A percentile compares a stretch with the other conserved stretches of the same genome.
phyloP scores from a whole-genome alignment of 2,113 vertebrate species.

The Syngnathus typhle region DNA sequence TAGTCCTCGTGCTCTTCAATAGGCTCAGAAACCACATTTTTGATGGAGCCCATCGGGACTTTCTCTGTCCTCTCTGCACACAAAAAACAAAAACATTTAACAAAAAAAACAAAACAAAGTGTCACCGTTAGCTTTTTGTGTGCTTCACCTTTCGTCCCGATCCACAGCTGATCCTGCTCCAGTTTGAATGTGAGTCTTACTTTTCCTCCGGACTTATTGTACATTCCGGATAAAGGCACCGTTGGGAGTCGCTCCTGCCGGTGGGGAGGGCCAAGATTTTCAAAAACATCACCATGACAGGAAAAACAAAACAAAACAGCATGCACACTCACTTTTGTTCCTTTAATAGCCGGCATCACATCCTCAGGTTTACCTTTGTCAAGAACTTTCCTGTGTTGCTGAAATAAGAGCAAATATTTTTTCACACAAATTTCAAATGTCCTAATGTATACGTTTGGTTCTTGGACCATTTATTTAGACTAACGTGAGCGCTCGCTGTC shows the following conservation, averaged over 20 bases:
- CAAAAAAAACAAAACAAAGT: neutral
- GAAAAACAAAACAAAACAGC: slow-evolving; percentile 3
- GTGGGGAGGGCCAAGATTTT: slow-evolving; percentile 5
- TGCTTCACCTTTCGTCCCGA: slow-evolving; percentile 93
- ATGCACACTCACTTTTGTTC: slow-evolving; percentile 86
- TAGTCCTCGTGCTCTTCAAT: slow-evolving; percentile 98
- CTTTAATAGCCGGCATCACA: slow-evolving; percentile 91
- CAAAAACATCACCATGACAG: neutral
- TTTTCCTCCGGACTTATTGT: slow-evolving; percentile 96
- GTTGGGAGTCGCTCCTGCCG: slow-evolving; percentile 90
- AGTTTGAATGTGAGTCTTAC: slow-evolving; percentile 97
- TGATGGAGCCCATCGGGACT: slow-evolving; percentile 98
- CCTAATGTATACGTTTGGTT: too few species aligned
- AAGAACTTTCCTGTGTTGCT: slow-evolving; percentile 99
- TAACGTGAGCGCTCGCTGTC: too few species aligned
- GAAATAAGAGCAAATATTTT: slow-evolving; percentile 34
- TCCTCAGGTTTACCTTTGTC: slow-evolving; percentile 99
- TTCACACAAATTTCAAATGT: neutral
- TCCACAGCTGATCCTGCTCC: slow-evolving; percentile 98
- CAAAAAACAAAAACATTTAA: slow-evolving; percentile 11
- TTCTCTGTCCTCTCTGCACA: slow-evolving; percentile 94
- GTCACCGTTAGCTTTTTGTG: neutral
- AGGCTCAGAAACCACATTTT: slow-evolving; percentile 96
- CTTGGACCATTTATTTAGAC: too few species aligned
- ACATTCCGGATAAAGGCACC: slow-evolving; percentile 97